phyloP scores from a whole-genome alignment of 2,888 invertebrate genomes.

The Philhelius pedissequus region DNA sequence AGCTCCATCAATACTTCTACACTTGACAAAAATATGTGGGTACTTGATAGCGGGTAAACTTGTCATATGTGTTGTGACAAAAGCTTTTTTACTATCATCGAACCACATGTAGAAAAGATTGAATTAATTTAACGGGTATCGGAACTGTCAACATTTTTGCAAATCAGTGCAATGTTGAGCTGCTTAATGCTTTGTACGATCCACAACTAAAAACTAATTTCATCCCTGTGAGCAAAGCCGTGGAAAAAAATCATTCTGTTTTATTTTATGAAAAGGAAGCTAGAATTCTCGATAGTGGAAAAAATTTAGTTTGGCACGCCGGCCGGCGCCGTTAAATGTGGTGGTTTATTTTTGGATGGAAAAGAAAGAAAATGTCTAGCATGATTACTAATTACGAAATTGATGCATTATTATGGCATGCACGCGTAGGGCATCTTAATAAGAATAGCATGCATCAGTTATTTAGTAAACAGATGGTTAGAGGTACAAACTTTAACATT shows the following conservation, averaged over 20 bases:
- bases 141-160: background rate
- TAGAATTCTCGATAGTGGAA: background rate
- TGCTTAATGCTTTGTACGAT: background rate
- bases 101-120: background rate
- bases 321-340: conserved; percentile 9
- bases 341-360: background rate
- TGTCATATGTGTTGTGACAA: conserved; percentile 16
- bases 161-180: background rate
- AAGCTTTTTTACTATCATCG: conserved; percentile 5
- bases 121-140: background rate
- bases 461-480: background rate
- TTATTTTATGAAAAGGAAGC: background rate
- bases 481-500: background rate
- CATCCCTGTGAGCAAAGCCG: background rate
- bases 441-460: background rate
- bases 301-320: conserved; percentile 14
- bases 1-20: too few relatives aligned
- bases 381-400: background rate
- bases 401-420: background rate
- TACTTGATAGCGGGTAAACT: conserved; percentile 9
- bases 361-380: background rate
- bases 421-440: background rate
- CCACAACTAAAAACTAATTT: conserved; percentile 12
- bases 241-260: background rate
- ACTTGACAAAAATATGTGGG: too few relatives aligned